Base-by-base conservation (phyloP, 2,113 vertebrate genomes). In the Gallinago paraguaiae region DNA sequence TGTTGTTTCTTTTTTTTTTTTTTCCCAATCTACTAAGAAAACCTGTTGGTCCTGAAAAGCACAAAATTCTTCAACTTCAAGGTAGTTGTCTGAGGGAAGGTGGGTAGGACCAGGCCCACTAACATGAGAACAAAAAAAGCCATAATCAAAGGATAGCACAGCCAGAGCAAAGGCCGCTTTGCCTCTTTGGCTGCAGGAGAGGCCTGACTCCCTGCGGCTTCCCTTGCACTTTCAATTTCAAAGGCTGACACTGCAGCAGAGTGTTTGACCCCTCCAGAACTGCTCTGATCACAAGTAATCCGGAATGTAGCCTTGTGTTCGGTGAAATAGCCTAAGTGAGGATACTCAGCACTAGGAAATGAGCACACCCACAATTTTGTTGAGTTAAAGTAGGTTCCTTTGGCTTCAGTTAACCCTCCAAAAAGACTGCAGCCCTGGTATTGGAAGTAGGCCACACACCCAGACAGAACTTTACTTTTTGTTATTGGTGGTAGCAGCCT, bases 171-270 rank as follows among this genome's bases (percentile, higher is more conserved):
- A 92, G 53, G 50, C 19, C 4, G 0, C 31, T 85, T 84, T 69
- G 33, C 37, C 0, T 0, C 18, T 61, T 17, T 78, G 10, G 0
- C 84, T 4, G 59, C 59, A 12, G 94, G 71, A 95, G 63, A 63
- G 19, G 9, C 46, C 56, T 3, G 81, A 35, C 51, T 79, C 57
- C 82, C 67, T 28, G 59, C 0, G 0, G 75, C 60, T 93, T 35
- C 45, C 30, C 76, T 88, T 89, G 48, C 18, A 2, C 81, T 87
- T 69, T 41, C 51, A 12, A 8, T 86, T 92, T 86, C 80, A 95
- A 92, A 96, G 65, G 53, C 78, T 92, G 94, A 82, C 65, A 17
- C 48, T 79, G 50, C 65, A 95, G 81, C 76, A 13, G 57, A 88
- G 56, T 20, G 37, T 50, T 72, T 89, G 89, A 95, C 84, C 89